Evolutionary conservation across 2,888 invertebrate species (phyloP).

Genomic region (Strigamia maritima): DNA sequence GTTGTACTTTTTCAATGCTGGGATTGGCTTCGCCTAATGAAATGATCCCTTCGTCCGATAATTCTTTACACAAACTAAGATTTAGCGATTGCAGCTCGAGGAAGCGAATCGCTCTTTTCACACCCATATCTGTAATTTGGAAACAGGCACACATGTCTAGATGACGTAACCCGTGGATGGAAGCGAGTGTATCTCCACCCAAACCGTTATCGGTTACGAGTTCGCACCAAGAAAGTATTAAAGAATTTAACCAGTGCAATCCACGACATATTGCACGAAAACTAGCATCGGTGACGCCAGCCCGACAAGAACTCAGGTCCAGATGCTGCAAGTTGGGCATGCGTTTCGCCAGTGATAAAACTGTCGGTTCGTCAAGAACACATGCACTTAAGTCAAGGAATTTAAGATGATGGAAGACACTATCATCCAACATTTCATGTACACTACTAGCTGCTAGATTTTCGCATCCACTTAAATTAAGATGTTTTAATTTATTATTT

Average conservation of each 20-base stretch:
- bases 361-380: constrained; percentile 60
- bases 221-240: constrained; percentile 66
- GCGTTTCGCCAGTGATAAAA: constrained; percentile 61
- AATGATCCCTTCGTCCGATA: constrained; percentile 64
- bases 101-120: constrained; percentile 66
- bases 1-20: constrained; percentile 65
- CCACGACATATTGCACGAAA: constrained; percentile 66
- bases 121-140: constrained; percentile 68
- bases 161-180: constrained; percentile 53
- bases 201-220: constrained; percentile 68
- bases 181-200: constrained; percentile 58
- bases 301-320: constrained; percentile 67
- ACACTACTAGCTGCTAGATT: constrained; percentile 63
- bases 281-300: constrained; percentile 66
- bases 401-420: constrained; percentile 44
- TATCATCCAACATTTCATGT: constrained; percentile 59
- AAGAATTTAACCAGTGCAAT: constrained; percentile 59
- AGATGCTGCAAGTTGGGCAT: constrained; percentile 61
- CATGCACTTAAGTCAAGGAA: constrained; percentile 49
- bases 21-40: constrained; percentile 65
- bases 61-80: constrained; percentile 66
- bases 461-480: constrained; percentile 65
- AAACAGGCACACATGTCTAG: constrained; percentile 68
- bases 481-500: constrained; percentile 50
- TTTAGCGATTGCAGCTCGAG: constrained; percentile 62